These are phyloP conservation scores for Drosophila ambigua DNA, from an alignment of 1,140 invertebrate genomes.

Conservation along the genomic window DNA sequence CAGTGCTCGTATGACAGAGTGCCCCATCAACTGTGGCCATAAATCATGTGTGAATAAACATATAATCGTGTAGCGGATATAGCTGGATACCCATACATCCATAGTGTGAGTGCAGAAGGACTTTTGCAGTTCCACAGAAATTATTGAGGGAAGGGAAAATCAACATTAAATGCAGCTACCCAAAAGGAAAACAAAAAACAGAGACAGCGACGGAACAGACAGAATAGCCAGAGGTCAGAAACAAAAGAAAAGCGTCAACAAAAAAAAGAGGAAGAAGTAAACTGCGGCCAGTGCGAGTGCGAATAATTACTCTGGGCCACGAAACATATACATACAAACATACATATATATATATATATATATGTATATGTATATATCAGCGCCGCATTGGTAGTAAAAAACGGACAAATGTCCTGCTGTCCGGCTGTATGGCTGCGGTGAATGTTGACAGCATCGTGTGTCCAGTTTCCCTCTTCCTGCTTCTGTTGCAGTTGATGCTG, in stretches of 20 bases:
- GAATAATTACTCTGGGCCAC: conserved; percentile 71
- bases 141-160: conserved; percentile 3
- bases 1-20: conserved; percentile 50
- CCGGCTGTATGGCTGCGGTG: conserved; percentile 63
- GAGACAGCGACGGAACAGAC: neutral
- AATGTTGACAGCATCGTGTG: conserved; percentile 69
- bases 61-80: conserved; percentile 45
- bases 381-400: conserved; percentile 6
- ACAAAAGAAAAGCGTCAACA: neutral
- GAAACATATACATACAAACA: no score
- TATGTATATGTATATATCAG: no score
- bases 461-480: conserved; percentile 9
- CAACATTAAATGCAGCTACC: conserved; percentile 59
- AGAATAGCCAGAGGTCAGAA: neutral
- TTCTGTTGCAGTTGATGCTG: no score
- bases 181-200: conserved; percentile 20
- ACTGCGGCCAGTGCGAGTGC: conserved; percentile 63
- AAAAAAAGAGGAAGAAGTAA: conserved; percentile 20
- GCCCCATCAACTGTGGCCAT: conserved; percentile 43
- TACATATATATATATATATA: no score
- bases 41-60: conserved; percentile 49
- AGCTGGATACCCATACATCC: neutral
- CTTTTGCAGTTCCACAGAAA: no score
- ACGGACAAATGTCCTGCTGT: conserved; percentile 60
- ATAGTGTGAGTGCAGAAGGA: neutral